Evolutionary conservation across 92 coral and sea anemone genomes (phyloP).

Genomic region (Hydrozoanthus gracilis): DNA sequence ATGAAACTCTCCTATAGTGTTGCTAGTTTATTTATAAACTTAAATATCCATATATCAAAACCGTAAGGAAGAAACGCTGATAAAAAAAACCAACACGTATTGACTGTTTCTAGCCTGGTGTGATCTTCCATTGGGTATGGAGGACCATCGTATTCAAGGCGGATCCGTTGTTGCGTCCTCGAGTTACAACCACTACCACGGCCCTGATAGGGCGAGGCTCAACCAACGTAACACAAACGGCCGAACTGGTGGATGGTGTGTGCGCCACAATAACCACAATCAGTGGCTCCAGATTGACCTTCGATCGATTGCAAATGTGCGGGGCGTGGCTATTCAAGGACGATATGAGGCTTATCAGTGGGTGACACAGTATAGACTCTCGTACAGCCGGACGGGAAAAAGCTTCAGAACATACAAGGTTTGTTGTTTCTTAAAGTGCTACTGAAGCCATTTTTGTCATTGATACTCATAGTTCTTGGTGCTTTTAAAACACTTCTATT

Average conservation of each 20-base stretch:
- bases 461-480: no score
- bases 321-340: conserved; percentile 41
- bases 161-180: conserved; percentile 33
- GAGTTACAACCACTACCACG: conserved; percentile 23
- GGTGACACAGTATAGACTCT: conserved; percentile 40
- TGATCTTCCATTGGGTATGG: conserved; percentile 43
- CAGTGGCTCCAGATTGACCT: conserved; percentile 48
- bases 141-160: conserved; percentile 29
- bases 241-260: conserved; percentile 38
- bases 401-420: conserved; percentile 33
- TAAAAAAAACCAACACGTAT: no score
- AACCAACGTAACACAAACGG: conserved; percentile 43
- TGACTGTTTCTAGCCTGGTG: conserved; percentile 19
- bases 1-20: no score
- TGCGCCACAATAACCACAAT: conserved; percentile 15
- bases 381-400: conserved; percentile 25
- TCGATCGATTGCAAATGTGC: conserved; percentile 4
- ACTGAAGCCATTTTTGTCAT: background rate
- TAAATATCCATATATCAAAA: no score
- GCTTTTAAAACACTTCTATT: no score
- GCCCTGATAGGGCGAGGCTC: conserved; percentile 44
- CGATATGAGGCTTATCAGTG: conserved; percentile 42
- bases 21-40: no score
- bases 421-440: background rate
- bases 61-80: no score